Evolutionary conservation across 2,888 invertebrate genomes (phyloP).

Genomic region (Sthenelais limicola): DNA sequence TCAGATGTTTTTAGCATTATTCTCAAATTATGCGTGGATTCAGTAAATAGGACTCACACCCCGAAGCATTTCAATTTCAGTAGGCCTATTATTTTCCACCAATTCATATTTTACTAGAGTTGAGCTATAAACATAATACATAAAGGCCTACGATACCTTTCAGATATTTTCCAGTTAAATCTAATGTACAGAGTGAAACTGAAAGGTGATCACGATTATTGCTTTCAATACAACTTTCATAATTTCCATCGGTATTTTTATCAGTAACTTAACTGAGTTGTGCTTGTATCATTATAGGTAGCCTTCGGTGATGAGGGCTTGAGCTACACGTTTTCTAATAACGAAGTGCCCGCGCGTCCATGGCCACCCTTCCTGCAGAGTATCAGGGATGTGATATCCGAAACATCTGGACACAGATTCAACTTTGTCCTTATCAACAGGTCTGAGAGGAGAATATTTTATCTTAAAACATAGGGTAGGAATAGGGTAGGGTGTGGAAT

Average conservation of each 20-base stretch:
- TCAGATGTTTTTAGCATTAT: no score
- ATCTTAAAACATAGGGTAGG: no score
- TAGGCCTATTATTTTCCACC: background rate
- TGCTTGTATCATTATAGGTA: conserved; percentile 70
- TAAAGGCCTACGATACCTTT: no score
- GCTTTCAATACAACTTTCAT: background rate
- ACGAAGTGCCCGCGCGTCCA: conserved; percentile 78
- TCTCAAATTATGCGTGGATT: no score
- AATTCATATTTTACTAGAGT: background rate
- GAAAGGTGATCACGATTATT: no score
- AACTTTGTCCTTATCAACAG: conserved; percentile 81
- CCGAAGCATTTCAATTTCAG: no score
- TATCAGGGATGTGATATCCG: conserved; percentile 75
- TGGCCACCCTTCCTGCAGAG: conserved; percentile 77
- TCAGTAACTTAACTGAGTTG: background rate
- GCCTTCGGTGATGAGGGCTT: conserved; percentile 80
- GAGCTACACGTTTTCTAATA: conserved; percentile 79
- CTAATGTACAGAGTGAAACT: no score
- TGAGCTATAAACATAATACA: no score
- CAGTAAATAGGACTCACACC: no score
- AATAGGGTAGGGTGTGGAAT: no score
- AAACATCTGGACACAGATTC: conserved; percentile 76
- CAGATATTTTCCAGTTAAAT: no score
- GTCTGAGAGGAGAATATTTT: no score
- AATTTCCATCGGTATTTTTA: background rate